Conservation (phyloP, 1,140 invertebrate genomes). For the Tyrophagus putrescentiae region DNA sequence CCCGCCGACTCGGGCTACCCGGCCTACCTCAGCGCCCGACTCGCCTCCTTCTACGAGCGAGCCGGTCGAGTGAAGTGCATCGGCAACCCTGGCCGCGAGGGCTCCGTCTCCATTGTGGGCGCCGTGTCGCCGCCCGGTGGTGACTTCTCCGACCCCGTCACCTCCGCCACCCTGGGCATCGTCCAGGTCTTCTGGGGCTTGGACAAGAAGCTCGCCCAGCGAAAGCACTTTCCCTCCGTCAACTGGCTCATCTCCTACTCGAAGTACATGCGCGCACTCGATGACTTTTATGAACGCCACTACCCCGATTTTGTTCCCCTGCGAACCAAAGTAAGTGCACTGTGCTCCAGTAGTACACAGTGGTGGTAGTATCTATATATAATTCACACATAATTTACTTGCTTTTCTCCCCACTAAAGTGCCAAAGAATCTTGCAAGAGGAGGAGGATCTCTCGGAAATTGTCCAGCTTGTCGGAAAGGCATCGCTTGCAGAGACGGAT, state of each 20-base stretch:
- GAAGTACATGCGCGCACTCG: conserved; percentile 93
- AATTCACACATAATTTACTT: not conserved
- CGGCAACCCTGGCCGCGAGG: conserved; percentile 92
- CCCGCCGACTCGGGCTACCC: conserved; percentile 91
- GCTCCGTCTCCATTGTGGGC: conserved; percentile 97
- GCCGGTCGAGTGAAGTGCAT: conserved; percentile 91
- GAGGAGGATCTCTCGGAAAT: conserved; percentile 99
- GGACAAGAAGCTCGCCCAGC: conserved; percentile 96
- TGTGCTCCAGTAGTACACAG: not conserved
- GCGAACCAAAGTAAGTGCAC: conserved; percentile 36
- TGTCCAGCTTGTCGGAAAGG: conserved; percentile 97
- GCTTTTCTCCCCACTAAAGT: conserved; percentile 36
- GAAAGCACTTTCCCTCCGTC: conserved; percentile 99
- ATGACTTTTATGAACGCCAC: conserved; percentile 99
- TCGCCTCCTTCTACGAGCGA: conserved; percentile 98
- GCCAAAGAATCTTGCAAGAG: conserved; percentile 90
- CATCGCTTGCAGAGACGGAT: conserved; percentile 92
- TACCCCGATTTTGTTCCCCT: conserved; percentile 93
- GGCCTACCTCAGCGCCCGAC: conserved; percentile 88
- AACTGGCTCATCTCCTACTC: conserved; percentile 99
- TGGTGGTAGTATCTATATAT: not conserved
- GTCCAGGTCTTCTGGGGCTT: conserved; percentile 98
- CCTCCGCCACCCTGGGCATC: conserved; percentile 94
- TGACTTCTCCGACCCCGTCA: conserved; percentile 99
- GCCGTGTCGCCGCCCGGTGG: conserved; percentile 98